Conservation (phyloP, 2,888 invertebrate genomes). For the Baronia brevicornis region DNA sequence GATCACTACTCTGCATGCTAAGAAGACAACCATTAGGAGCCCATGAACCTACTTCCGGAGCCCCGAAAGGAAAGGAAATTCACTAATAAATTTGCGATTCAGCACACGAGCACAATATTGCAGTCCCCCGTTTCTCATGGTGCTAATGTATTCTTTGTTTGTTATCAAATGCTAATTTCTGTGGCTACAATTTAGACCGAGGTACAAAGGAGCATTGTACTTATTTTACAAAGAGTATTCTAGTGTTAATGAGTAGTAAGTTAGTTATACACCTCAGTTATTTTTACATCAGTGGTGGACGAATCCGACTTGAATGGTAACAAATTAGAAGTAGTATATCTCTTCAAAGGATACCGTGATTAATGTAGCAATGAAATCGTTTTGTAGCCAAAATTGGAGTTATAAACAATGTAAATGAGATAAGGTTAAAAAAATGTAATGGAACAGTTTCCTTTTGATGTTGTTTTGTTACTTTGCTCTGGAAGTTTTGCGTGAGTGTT, state of each 20-base stretch:
- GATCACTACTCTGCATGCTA: slow-evolving; percentile 43
- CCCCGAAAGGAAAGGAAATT: slow-evolving; percentile 66
- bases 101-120: slow-evolving; percentile 42
- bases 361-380: slow-evolving; percentile 3
- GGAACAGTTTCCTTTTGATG: not conserved
- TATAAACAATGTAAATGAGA: slow-evolving; percentile 1
- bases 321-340: not conserved
- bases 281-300: slow-evolving; percentile 12
- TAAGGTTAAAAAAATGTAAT: slow-evolving; percentile 2
- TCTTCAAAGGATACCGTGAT: slow-evolving; percentile 6
- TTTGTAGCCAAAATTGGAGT: slow-evolving; percentile 2
- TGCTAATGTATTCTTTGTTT: slow-evolving; percentile 24
- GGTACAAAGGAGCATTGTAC: not conserved
- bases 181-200: not conserved
- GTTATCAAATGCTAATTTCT: slow-evolving; percentile 34
- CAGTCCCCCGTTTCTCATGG: slow-evolving; percentile 41
- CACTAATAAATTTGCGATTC: slow-evolving; percentile 55
- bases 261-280: slow-evolving; percentile 12
- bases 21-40: slow-evolving; percentile 40
- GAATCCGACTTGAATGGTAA: slow-evolving; percentile 11
- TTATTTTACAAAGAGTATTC: slow-evolving; percentile 9
- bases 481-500: not conserved
- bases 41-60: slow-evolving; percentile 54
- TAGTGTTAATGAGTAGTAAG: slow-evolving; percentile 11
- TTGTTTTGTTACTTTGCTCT: not conserved